phyloP scores from a whole-genome alignment of 2,888 invertebrate genomes.

The Andrena camellia region DNA sequence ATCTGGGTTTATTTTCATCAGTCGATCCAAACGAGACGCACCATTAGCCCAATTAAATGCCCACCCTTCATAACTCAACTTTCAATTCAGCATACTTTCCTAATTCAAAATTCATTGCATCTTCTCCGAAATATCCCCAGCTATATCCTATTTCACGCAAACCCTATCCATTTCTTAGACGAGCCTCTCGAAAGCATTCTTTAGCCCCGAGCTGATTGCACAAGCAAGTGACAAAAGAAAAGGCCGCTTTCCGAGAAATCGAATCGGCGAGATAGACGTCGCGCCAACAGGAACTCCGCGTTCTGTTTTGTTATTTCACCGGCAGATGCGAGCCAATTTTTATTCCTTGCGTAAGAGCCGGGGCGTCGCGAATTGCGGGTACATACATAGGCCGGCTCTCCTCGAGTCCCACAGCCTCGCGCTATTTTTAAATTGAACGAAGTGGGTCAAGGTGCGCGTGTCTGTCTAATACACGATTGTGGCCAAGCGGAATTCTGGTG shows the following conservation, averaged over 20 bases:
- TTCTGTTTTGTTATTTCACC: not conserved
- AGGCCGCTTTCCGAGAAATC: not conserved
- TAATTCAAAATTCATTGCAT: too few relatives aligned
- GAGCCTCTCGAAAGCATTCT: too few relatives aligned
- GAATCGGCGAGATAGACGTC: not conserved
- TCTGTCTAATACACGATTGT: slow-evolving; percentile 8
- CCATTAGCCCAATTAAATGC: too few relatives aligned
- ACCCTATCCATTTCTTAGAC: too few relatives aligned
- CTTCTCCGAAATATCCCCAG: too few relatives aligned
- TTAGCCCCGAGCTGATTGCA: not conserved
- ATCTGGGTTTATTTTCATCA: not conserved
- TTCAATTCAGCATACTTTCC: too few relatives aligned
- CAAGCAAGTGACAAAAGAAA: not conserved
- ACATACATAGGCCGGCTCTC: not conserved
- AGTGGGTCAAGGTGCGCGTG: slow-evolving; percentile 49
- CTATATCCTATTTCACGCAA: too few relatives aligned
- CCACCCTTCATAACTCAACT: too few relatives aligned
- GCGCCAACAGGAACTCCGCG: slow-evolving; percentile 18
- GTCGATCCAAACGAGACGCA: not conserved
- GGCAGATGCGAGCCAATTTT: slow-evolving; percentile 36
- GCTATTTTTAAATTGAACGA: slow-evolving; percentile 54
- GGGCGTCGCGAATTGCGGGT: slow-evolving; percentile 14
- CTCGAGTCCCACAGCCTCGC: slow-evolving; percentile 36
- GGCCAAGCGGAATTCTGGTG: slow-evolving; percentile 2
- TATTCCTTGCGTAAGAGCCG: slow-evolving; percentile 33